Conservation (phyloP, 1,140 invertebrate genomes). For the Mercenaria mercenaria region DNA sequence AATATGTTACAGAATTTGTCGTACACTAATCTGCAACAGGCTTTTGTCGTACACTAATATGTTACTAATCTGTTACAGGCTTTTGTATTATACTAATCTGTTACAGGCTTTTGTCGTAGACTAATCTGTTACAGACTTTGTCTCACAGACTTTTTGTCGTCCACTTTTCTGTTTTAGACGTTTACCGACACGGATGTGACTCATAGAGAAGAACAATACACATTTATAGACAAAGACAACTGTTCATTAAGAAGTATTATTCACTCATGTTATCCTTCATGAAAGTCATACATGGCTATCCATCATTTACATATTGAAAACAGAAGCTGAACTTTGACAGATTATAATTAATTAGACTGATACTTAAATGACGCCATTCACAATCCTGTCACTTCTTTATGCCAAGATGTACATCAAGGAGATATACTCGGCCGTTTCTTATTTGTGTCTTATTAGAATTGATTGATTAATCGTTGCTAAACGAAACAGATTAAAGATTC, state of each 20-base stretch:
- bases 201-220: background rate
- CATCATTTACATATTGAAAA: background rate
- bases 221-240: background rate
- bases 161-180: too few relatives aligned
- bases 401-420: slow-evolving; percentile 16
- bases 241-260: background rate
- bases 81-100: too few relatives aligned
- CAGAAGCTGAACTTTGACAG: slow-evolving; percentile 20
- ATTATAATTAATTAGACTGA: slow-evolving; percentile 4
- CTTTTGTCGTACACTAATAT: too few relatives aligned
- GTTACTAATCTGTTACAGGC: too few relatives aligned
- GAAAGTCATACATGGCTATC: background rate
- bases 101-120: too few relatives aligned
- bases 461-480: slow-evolving; percentile 1
- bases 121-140: too few relatives aligned
- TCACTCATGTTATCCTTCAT: background rate
- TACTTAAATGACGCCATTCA: slow-evolving; percentile 23
- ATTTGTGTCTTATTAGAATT: background rate
- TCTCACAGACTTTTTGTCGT: too few relatives aligned
- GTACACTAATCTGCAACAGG: too few relatives aligned
- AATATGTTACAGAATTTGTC: too few relatives aligned
- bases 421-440: background rate
- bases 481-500: background rate
- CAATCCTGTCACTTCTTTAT: background rate
- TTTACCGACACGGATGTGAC: background rate